These are phyloP conservation scores for Zaprionus ghesquierei DNA, from an alignment of 1,140 invertebrate genomes.

Conservation along the genomic window DNA sequence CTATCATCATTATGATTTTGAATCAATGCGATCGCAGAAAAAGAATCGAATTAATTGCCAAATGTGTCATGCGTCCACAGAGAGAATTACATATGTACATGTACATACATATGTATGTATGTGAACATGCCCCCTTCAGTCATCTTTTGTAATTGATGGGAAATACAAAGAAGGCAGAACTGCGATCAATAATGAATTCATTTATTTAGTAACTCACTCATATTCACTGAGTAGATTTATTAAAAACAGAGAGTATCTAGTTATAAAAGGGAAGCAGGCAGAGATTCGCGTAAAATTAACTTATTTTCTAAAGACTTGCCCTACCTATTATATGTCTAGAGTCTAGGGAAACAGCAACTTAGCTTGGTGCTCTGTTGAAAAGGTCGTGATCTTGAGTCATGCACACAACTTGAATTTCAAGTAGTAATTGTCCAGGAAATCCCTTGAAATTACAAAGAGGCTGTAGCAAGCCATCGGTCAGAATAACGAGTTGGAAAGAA, in stretches of 20 bases:
- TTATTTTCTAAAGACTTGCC: neutral
- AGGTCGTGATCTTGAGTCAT: neutral
- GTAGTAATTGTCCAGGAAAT: neutral
- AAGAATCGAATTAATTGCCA: neutral
- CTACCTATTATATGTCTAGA: neutral
- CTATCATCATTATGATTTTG: neutral
- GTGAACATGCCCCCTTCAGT: neutral
- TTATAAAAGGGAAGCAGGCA: neutral
- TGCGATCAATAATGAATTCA: conserved; percentile 24
- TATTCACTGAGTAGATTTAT: neutral
- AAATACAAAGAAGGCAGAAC: conserved; percentile 51
- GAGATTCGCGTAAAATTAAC: neutral
- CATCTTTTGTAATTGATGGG: conserved; percentile 6
- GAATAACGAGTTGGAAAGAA: neutral
- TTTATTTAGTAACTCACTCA: neutral
- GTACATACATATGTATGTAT: no score
- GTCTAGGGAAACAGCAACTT: no score
- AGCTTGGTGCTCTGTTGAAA: neutral
- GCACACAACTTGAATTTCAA: neutral
- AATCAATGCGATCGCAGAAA: neutral
- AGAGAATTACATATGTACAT: no score
- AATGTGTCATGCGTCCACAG: neutral
- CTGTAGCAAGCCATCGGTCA: neutral
- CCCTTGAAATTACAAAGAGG: neutral
- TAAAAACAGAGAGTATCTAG: neutral